Conservation (phyloP, 2,888 invertebrate species). For the Hydroisotoma schaefferi region DNA sequence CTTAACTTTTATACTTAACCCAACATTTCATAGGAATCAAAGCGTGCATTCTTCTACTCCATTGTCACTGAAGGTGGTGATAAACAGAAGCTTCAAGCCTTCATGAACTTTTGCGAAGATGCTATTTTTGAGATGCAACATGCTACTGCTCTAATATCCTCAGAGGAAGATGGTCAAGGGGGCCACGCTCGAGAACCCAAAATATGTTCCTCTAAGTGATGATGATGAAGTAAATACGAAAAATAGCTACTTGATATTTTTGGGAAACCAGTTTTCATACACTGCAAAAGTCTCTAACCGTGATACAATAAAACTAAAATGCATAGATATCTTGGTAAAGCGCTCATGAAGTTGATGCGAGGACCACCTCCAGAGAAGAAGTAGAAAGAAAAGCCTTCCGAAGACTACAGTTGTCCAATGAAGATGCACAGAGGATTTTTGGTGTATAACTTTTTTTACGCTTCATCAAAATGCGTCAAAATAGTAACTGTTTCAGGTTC, state of each 20-base stretch:
- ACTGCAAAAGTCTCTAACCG: background rate
- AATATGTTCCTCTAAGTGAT: constrained; percentile 78
- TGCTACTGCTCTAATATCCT: constrained; percentile 93
- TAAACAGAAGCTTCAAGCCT: constrained; percentile 96
- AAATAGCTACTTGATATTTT: background rate
- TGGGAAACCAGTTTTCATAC: background rate
- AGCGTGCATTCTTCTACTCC: constrained; percentile 98
- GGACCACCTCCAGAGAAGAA: constrained; percentile 73
- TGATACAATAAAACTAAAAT: background rate
- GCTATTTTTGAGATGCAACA: constrained; percentile 99
- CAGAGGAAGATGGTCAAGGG: constrained; percentile 73
- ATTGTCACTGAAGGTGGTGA: constrained; percentile 99
- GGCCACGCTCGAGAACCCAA: constrained; percentile 73
- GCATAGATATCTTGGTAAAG: constrained; percentile 35
- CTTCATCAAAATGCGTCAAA: background rate
- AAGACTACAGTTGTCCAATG: constrained; percentile 40
- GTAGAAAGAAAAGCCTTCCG: constrained; percentile 64
- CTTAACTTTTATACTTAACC: background rate
- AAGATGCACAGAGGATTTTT: constrained; percentile 16
- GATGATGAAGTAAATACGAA: constrained; percentile 69
- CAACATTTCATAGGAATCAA: constrained; percentile 71
- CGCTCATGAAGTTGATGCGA: constrained; percentile 61
- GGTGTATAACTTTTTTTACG: background rate
- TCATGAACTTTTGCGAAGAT: constrained; percentile 99
- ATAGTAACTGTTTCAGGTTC: constrained; percentile 11